A percentile compares a stretch with the other conserved stretches of the same genome.
Evolutionary conservation across 92 coral and sea anemone genomes (phyloP).

Genomic region (Paramuricea clavata): DNA sequence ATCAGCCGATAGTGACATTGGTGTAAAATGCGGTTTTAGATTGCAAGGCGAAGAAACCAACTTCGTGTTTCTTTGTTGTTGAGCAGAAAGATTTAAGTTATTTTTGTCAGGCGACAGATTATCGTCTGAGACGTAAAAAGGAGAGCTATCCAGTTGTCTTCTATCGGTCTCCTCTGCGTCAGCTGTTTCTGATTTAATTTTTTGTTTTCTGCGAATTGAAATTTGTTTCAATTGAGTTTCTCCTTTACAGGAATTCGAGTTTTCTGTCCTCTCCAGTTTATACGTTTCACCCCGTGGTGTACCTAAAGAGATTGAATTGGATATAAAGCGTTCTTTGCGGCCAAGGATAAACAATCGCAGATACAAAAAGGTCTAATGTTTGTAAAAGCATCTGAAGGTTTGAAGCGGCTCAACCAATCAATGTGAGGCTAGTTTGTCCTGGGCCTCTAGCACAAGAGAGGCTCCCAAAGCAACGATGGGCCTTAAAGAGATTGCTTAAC

Average conservation of each 20-base stretch:
- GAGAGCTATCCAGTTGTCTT: slow-evolving; percentile 20
- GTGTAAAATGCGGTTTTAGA: slow-evolving; percentile 52
- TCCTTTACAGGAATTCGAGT: not conserved
- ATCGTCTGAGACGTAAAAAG: slow-evolving; percentile 17
- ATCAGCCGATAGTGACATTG: slow-evolving; percentile 74
- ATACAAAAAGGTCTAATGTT: no score
- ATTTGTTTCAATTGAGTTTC: not conserved
- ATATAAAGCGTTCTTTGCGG: slow-evolving; percentile 18
- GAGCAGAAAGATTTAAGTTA: slow-evolving; percentile 64
- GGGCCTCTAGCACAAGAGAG: no score
- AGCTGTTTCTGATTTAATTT: not conserved
- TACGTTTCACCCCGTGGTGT: not conserved
- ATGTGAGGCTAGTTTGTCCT: no score
- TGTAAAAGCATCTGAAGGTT: no score
- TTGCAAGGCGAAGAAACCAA: slow-evolving; percentile 53
- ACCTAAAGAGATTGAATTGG: slow-evolving; percentile 1
- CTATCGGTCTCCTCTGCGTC: not conserved
- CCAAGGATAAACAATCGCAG: no score
- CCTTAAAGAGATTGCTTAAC: no score
- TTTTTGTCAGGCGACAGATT: slow-evolving; percentile 28
- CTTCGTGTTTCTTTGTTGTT: slow-evolving; percentile 72
- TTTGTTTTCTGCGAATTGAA: not conserved
- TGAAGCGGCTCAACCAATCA: slow-evolving; percentile 7
- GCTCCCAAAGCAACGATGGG: no score
- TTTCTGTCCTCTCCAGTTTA: not conserved